Percentiles rank a stretch among this genome's conserved stretches.
These are phyloP conservation scores for Ormia ochracea DNA, from an alignment of 2,888 invertebrate genomes.

Conservation along the genomic window DNA sequence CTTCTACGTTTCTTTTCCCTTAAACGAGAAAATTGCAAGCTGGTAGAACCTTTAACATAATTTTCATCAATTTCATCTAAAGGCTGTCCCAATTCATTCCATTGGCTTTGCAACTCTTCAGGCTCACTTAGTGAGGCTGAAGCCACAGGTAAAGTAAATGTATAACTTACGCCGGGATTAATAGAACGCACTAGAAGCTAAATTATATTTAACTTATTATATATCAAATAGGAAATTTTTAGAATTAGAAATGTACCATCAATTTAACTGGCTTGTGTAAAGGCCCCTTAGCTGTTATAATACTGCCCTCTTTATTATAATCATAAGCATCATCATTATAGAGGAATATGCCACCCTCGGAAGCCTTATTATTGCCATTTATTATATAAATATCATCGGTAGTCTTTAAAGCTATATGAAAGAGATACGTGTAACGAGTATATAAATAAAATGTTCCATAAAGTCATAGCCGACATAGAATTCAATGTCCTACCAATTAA, in stretches of 20 bases:
- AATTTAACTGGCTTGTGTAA: conserved; percentile 67
- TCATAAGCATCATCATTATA: conserved; percentile 87
- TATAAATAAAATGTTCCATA: background rate
- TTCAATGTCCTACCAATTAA: conserved; percentile 89
- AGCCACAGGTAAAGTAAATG: conserved; percentile 86
- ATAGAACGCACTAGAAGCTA: conserved; percentile 88
- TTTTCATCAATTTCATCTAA: conserved; percentile 69
- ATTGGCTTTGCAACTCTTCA: conserved; percentile 72
- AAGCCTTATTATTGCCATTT: conserved; percentile 88
- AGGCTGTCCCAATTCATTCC: conserved; percentile 71
- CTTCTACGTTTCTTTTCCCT: conserved; percentile 78
- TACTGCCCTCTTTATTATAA: conserved; percentile 81
- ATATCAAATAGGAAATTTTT: background rate
- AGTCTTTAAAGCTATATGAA: conserved; percentile 84
- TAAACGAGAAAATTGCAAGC: conserved; percentile 55
- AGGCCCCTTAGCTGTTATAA: conserved; percentile 69
- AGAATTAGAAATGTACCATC: conserved; percentile 66
- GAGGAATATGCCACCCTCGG: conserved; percentile 83
- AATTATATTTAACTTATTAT: background rate
- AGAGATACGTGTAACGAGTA: no score
- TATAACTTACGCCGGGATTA: conserved; percentile 91
- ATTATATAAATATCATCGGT: conserved; percentile 87
- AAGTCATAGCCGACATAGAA: no score
- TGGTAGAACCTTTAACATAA: conserved; percentile 56
- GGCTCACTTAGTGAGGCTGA: conserved; percentile 73